Percentiles rank a stretch among this genome's conserved stretches.
Conservation (phyloP, 2,888 invertebrate genomes). For the Lacanobia wlatinum region DNA sequence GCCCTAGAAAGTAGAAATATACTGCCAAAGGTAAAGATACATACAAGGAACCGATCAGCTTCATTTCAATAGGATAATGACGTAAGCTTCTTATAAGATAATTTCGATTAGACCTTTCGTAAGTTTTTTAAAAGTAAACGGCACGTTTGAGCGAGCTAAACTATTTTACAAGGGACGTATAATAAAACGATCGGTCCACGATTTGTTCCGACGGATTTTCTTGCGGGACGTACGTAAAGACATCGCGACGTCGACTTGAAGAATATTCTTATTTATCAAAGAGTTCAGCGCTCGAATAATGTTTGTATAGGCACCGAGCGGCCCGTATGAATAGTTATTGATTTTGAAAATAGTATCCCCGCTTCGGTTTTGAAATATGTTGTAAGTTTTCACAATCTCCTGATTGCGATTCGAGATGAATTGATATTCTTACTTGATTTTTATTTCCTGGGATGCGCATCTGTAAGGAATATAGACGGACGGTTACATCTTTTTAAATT, state of each 20-base stretch:
- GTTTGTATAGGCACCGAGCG: conserved; percentile 73
- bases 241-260: conserved; percentile 70
- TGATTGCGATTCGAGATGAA: conserved; percentile 38
- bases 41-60: conserved; percentile 5
- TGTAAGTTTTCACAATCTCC: conserved; percentile 46
- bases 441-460: conserved; percentile 9
- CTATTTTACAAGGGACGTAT: conserved; percentile 62
- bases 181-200: conserved; percentile 54
- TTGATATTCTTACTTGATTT: conserved; percentile 29
- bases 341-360: conserved; percentile 70
- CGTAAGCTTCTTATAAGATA: conserved; percentile 46
- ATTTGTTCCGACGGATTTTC: conserved; percentile 68
- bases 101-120: conserved; percentile 37
- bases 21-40: no score
- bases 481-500: neutral
- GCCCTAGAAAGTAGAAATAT: conserved; percentile 8
- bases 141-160: conserved; percentile 51
- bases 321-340: conserved; percentile 75
- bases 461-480: neutral
- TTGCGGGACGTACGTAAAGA: conserved; percentile 67
- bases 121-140: conserved; percentile 59
- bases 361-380: conserved; percentile 44
- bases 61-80: conserved; percentile 41
- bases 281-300: conserved; percentile 71
- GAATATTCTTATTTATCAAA: conserved; percentile 79